Conservation (phyloP, 2,113 vertebrate genomes). For the Xiphorhynchus elegans region DNA sequence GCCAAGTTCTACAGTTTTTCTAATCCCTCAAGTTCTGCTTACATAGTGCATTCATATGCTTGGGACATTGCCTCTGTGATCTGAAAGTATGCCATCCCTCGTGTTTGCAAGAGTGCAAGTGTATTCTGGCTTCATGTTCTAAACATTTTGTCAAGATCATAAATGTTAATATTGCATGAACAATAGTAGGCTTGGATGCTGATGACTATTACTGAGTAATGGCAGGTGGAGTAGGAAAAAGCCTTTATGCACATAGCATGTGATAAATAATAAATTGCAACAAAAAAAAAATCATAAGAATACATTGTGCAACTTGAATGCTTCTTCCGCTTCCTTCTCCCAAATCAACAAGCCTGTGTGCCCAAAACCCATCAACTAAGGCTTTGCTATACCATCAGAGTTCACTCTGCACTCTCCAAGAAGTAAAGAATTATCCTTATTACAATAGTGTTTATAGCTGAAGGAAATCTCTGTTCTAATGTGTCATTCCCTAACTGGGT, state of each 20-base stretch:
- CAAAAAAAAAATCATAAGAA: not conserved
- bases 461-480: not conserved
- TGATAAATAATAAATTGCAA: slow-evolving; percentile 28
- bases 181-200: not conserved
- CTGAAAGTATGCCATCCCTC: not conserved
- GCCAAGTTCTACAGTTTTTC: slow-evolving; percentile 32
- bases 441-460: not conserved
- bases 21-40: slow-evolving; percentile 50
- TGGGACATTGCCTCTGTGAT: not conserved
- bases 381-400: not conserved
- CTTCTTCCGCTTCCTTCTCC: not conserved
- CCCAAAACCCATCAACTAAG: not conserved
- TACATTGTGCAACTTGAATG: not conserved
- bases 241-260: not conserved
- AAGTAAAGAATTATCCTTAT: not conserved
- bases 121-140: not conserved
- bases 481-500: not conserved
- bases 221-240: slow-evolving; percentile 15
- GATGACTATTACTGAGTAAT: not conserved
- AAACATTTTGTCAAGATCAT: not conserved
- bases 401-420: not conserved
- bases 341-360: not conserved
- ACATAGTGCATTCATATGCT: slow-evolving; percentile 5
- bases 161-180: slow-evolving; percentile 41
- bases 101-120: not conserved